Evolutionary conservation across 2,113 vertebrate species (phyloP).

Genomic region (Cichladusa arquata): DNA sequence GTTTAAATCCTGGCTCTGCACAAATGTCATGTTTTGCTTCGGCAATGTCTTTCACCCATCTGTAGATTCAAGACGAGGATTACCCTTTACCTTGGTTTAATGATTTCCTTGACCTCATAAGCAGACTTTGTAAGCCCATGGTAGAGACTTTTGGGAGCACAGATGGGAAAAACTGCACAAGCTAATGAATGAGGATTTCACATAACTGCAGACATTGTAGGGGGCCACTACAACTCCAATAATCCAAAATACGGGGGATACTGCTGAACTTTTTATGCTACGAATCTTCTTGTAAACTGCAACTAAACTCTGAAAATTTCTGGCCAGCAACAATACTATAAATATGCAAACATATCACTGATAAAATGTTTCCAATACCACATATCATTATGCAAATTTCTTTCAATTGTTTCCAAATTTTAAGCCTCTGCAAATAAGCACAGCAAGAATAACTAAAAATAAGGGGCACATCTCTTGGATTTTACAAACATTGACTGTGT

Average conservation of each 20-base stretch:
- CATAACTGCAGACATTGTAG: neutral
- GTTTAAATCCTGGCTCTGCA: neutral
- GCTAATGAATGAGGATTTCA: neutral
- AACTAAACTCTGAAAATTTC: slow-evolving; percentile 20
- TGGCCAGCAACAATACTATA: slow-evolving; percentile 9
- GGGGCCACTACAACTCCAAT: neutral
- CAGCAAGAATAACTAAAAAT: neutral
- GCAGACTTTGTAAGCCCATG: neutral
- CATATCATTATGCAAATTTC: neutral
- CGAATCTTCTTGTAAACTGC: slow-evolving; percentile 7
- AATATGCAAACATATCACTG: slow-evolving; percentile 50
- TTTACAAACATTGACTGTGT: neutral
- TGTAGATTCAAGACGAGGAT: neutral
- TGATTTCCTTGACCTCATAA: neutral
- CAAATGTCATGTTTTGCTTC: neutral
- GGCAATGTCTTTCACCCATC: neutral
- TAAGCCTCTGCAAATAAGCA: neutral
- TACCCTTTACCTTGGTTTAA: neutral
- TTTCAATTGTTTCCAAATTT: slow-evolving; percentile 40
- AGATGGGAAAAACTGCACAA: neutral
- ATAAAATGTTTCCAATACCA: slow-evolving; percentile 26
- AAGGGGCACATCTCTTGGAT: neutral
- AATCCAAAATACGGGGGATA: neutral
- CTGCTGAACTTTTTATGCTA: neutral
- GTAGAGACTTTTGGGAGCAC: neutral